Conservation (phyloP, 2,113 vertebrate genomes). For the Tursiops truncatus region DNA sequence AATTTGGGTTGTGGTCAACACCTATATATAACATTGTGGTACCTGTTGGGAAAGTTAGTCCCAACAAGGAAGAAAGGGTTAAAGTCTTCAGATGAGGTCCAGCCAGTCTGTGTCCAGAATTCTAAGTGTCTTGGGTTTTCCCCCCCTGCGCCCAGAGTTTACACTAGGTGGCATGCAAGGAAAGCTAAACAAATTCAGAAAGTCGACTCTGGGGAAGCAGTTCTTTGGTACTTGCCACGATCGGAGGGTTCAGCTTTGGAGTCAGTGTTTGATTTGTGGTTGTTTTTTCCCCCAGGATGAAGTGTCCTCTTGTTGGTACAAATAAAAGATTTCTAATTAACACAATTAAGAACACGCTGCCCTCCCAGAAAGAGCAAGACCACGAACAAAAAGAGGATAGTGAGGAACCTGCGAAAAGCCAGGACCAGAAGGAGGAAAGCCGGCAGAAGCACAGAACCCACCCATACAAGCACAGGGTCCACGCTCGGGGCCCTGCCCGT, state of each 20-base stretch:
- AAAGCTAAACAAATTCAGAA: slow-evolving; percentile 74
- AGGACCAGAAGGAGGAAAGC: slow-evolving; percentile 81
- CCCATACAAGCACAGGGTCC: slow-evolving; percentile 81
- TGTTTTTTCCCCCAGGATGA: slow-evolving; percentile 88
- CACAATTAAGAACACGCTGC: slow-evolving; percentile 93
- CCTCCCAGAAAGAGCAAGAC: slow-evolving; percentile 86
- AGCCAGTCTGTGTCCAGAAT: background rate
- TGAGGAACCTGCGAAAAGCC: slow-evolving; percentile 79
- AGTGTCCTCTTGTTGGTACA: slow-evolving; percentile 93
- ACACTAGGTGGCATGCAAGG: slow-evolving; percentile 90
- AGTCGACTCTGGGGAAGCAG: background rate
- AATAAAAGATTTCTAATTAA: slow-evolving; percentile 98
- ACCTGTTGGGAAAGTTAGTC: background rate
- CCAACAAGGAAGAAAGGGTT: background rate
- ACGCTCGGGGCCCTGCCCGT: slow-evolving; percentile 74
- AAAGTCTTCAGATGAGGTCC: background rate
- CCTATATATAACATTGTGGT: background rate
- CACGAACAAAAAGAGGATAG: slow-evolving; percentile 78
- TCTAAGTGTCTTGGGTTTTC: slow-evolving; percentile 36
- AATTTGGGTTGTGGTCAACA: background rate
- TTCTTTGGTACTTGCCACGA: slow-evolving; percentile 8
- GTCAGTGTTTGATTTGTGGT: slow-evolving; percentile 25
- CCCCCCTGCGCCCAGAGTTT: slow-evolving; percentile 80
- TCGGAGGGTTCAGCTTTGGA: background rate
- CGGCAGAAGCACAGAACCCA: slow-evolving; percentile 82